Conservation (phyloP, 2,797 vertebrate species). For the Acridotheres tristis region DNA sequence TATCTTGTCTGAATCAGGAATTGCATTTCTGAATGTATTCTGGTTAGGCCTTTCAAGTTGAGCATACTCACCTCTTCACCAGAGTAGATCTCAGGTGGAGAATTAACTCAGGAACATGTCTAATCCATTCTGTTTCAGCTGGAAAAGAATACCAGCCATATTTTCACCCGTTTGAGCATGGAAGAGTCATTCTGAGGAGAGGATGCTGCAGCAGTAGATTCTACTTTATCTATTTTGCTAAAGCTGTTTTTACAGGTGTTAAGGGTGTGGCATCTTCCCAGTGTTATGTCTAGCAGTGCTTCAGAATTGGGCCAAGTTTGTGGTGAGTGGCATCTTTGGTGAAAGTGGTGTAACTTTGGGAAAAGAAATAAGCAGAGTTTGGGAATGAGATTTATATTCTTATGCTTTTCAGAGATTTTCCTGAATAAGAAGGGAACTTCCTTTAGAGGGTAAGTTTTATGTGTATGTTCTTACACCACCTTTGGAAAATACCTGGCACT, state of each 20-base stretch:
- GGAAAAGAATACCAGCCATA: neutral
- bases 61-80: neutral
- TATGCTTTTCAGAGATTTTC: neutral
- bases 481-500: neutral
- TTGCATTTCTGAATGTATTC: neutral
- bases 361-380: neutral
- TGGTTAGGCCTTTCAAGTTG: neutral
- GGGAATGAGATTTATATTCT: neutral
- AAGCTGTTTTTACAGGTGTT: conserved; percentile 58
- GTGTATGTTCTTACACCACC: neutral
- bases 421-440: neutral
- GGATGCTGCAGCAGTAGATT: conserved; percentile 66
- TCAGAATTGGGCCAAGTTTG: conserved; percentile 55
- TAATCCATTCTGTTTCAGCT: neutral
- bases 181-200: conserved; percentile 66
- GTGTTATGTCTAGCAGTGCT: conserved; percentile 46
- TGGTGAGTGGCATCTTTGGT: conserved; percentile 14
- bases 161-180: conserved; percentile 63
- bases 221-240: conserved; percentile 69
- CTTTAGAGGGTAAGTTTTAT: neutral
- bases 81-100: neutral
- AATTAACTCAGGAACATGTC: neutral
- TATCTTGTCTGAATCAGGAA: neutral
- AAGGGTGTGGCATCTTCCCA: conserved; percentile 65
- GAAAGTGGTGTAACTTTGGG: neutral